Base-by-base conservation (phyloP, 2,113 vertebrate species). In the Typhlomys cinereus region DNA sequence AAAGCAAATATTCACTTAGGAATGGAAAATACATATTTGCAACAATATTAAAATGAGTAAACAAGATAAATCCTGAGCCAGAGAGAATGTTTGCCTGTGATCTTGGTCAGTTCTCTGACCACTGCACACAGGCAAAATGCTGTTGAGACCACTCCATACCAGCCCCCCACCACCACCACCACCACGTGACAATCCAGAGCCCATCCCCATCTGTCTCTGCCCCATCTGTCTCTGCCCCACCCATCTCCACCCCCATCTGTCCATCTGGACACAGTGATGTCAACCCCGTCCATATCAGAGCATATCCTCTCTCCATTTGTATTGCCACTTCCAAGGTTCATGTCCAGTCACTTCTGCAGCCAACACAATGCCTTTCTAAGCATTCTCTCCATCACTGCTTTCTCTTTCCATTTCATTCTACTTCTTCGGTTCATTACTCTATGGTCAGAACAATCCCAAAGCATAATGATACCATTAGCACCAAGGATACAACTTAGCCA, bases 261-360 rank as follows among this genome's bases (percentile, higher is more conserved):
- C 5, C 2, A 2, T 27, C 36, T 12, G 7, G 20, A 75, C 34
- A 4, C 25, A 27, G 17, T 15, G 25, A 3, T 1, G 6, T 21
- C 74, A 57, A 21, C 17, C 73, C 11, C 20, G 2, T 15, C 1
- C 64, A 17, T 3, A 2, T 5, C 14, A 0, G 0, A 52, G 50
- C 1, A 15, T 5, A 1, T 25, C 12, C 9, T 10, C 21, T 64
- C 61, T 57, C 8, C 5, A 1, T 7, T 2, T 8, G 50, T 3
- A 1, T 10, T 18, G 7, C 0, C 0, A 31, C 0, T 9, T 39
- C 41, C 48, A 0, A 7, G 7, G 20, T 1, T 44, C 29, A 7
- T 15, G 23, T 39, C 34, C 6, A 5, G 20, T 18, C 46, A 34
- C 31, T 54, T 25, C 44, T 75, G 48, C 2, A 44, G 52, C 1